Percentiles rank a stretch among this genome's conserved stretches.
phyloP scores from a whole-genome alignment of 2,797 vertebrate genomes.

The Pseudopleuronectes americanus region DNA sequence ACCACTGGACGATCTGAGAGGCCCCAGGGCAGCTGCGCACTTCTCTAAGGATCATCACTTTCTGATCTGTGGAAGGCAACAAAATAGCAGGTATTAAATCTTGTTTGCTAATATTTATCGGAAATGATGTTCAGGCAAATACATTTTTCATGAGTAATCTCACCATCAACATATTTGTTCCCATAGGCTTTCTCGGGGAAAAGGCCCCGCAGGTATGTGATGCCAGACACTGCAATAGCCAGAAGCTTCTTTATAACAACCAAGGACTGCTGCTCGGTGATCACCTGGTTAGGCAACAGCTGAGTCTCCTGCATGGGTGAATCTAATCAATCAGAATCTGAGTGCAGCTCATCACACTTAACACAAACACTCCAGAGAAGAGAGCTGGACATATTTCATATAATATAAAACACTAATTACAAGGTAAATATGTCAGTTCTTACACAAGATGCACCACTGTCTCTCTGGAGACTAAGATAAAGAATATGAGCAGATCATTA shows the following conservation, averaged over 20 bases:
- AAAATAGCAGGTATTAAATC: constrained; percentile 26
- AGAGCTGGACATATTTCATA: not conserved
- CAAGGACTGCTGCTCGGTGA: constrained; percentile 87
- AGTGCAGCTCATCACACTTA: not conserved
- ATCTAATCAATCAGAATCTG: constrained; percentile 22
- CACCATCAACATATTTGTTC: constrained; percentile 90
- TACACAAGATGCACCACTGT: not conserved
- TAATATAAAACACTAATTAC: not conserved
- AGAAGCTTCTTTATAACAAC: constrained; percentile 90
- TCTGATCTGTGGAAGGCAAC: constrained; percentile 85
- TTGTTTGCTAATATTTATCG: not conserved
- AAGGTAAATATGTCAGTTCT: not conserved
- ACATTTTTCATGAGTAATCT: constrained; percentile 13
- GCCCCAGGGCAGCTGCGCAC: constrained; percentile 90
- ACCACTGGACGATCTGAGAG: constrained; percentile 92
- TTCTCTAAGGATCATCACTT: constrained; percentile 92
- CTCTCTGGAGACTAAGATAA: not conserved
- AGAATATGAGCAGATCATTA: not conserved
- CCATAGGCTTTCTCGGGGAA: constrained; percentile 93
- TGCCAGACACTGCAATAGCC: constrained; percentile 90
- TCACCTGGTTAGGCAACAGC: constrained; percentile 82
- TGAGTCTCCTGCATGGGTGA: constrained; percentile 74
- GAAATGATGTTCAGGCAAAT: not conserved
- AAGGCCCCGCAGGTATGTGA: constrained; percentile 93
- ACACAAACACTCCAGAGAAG: not conserved